Percentiles rank a stretch among this genome's conserved stretches.
Evolutionary conservation across 1,140 invertebrate species (phyloP).

Genomic region (Hylyphantes graminicola): DNA sequence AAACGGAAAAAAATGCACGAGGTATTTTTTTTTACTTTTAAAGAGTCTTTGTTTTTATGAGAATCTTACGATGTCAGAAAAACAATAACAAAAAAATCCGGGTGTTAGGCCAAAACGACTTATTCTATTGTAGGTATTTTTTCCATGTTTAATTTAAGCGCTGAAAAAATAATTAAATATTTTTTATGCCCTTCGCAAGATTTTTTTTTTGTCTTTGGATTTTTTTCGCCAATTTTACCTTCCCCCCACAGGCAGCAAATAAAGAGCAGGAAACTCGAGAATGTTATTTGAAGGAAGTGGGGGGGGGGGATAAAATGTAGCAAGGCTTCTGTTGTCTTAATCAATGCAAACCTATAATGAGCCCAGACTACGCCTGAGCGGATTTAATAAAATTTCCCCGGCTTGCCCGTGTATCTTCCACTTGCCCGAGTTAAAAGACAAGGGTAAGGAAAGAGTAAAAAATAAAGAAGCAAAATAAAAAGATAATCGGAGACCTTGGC

Average conservation of each 20-base stretch:
- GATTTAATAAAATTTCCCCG: constrained; percentile 59
- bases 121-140: constrained; percentile 6
- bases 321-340: constrained; percentile 38
- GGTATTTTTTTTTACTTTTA: background rate
- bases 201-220: constrained; percentile 17
- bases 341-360: constrained; percentile 57
- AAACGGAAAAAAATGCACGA: background rate
- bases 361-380: constrained; percentile 30
- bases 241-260: background rate
- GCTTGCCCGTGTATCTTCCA: constrained; percentile 15
- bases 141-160: constrained; percentile 19
- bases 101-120: constrained; percentile 48
- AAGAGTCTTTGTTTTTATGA: constrained; percentile 36
- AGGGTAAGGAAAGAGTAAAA: constrained; percentile 2
- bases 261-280: constrained; percentile 30
- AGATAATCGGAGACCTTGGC: constrained; percentile 58
- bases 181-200: constrained; percentile 37
- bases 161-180: constrained; percentile 44
- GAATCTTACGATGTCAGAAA: constrained; percentile 29
- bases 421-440: constrained; percentile 17
- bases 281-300: background rate
- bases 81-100: constrained; percentile 20
- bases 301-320: constrained; percentile 33
- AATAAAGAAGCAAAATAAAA: constrained; percentile 42
- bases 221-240: background rate